phyloP scores from a whole-genome alignment of 2,888 invertebrate species.

The Machimus rusticus region DNA sequence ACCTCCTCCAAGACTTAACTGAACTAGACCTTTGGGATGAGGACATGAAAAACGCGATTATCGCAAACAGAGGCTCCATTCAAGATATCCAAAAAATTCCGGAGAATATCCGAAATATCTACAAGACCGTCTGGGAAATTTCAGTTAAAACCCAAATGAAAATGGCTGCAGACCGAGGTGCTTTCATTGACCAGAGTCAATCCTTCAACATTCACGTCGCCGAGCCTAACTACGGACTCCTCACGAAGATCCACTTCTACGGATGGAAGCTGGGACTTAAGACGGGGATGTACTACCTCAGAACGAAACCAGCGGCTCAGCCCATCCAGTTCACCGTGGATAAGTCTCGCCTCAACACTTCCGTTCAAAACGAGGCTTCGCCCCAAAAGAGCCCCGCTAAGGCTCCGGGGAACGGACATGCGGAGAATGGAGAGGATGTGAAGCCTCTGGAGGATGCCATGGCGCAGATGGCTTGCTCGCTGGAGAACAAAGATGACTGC shows the following conservation, averaged over 20 bases:
- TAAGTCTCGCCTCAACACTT: constrained; percentile 70
- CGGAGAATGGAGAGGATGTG: constrained; percentile 52
- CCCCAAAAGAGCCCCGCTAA: constrained; percentile 32
- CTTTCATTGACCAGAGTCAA: constrained; percentile 98
- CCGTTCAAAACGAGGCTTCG: constrained; percentile 39
- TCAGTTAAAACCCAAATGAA: constrained; percentile 90
- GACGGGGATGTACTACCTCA: constrained; percentile 98
- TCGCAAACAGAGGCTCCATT: constrained; percentile 91
- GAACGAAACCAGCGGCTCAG: constrained; percentile 95
- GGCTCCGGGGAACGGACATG: not conserved
- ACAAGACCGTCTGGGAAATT: constrained; percentile 98
- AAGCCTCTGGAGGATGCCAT: constrained; percentile 65
- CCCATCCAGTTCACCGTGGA: constrained; percentile 98
- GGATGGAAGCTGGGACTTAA: constrained; percentile 97
- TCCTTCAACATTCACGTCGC: constrained; percentile 97
- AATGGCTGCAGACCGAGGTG: constrained; percentile 98
- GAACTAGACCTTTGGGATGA: constrained; percentile 93
- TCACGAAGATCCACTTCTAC: constrained; percentile 98
- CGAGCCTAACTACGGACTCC: constrained; percentile 89
- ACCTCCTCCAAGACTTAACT: constrained; percentile 90
- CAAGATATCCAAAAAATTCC: constrained; percentile 88
- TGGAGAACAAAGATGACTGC: constrained; percentile 88
- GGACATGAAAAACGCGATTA: constrained; percentile 92
- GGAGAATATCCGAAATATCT: constrained; percentile 81
- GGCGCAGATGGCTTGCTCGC: constrained; percentile 83